Evolutionary conservation across 2,888 invertebrate species (phyloP), one percentile per base, ranked within the genome.

Genomic region (Coleophora flavipennella): DNA sequence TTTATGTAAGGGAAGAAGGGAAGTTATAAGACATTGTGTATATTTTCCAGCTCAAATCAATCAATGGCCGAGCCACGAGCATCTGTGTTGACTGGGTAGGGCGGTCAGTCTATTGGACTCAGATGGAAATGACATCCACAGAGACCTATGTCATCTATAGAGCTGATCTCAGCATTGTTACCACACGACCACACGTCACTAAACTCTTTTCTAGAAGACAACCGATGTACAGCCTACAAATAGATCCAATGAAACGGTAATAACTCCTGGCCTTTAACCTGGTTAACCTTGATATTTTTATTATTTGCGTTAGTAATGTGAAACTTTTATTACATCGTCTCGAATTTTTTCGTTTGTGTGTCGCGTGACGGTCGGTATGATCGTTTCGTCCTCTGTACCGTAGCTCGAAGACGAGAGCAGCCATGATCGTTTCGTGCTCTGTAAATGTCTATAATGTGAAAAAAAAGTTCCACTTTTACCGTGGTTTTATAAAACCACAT

Each of bases 61-160:
- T 80, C 20, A 85, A 83, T 44, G 80, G 75, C 2, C 68, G 80
- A 10, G 84, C 80, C 2, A 74, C 88, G 8, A 90, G 92, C 43
- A 72, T 97, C 20, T 89, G 92, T 1, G 86, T 95, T 1, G 96
- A 97, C 72, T 97, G 97, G 97, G 88, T 97, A 33, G 90, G 92
- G 36, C 87, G 95, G 36, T 89, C 90, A 34, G 78, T 97, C 6
- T 97, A 94, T 66, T 95, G 94, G 90, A 87, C 91, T 0, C 94
- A 94, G 68, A 60, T 86, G 13, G 86, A 86, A 49, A 73, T 84
- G 25, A 64, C 65, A 1, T 63, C 77, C 2, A 72, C 77, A 1
- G 74, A 77, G 4, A 67, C 76, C n/a, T 80, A 85, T 49, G 86
- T 87, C 0, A 81, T 92, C 20, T 89, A 90, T 57, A 87, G 89